Conservation (phyloP, 1,140 invertebrate genomes). For the Anthonomus grandis region DNA sequence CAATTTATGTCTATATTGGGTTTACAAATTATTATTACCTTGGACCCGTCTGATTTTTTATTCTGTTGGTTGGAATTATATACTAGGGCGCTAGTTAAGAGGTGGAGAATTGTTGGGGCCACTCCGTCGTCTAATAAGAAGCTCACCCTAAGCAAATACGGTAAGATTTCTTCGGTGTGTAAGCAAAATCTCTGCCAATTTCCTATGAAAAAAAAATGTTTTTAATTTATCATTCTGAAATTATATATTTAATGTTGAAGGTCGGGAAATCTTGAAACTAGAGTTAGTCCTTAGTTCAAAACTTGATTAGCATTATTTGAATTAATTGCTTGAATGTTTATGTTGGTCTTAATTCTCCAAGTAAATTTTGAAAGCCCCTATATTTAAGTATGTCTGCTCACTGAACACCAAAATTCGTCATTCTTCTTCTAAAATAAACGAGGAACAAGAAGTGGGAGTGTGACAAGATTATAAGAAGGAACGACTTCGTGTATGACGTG, state of each 20-base stretch:
- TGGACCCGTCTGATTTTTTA: slow-evolving; percentile 28
- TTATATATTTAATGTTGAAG: not conserved
- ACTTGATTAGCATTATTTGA: too few relatives aligned
- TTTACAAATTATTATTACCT: not conserved
- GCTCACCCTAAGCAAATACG: slow-evolving; percentile 75
- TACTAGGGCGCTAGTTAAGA: slow-evolving; percentile 86
- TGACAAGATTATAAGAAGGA: too few relatives aligned
- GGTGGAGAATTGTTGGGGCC: slow-evolving; percentile 83
- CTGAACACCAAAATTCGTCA: too few relatives aligned
- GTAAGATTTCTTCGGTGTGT: slow-evolving; percentile 68
- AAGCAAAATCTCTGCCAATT: slow-evolving; percentile 95
- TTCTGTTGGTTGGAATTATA: slow-evolving; percentile 34
- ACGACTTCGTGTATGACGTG: too few relatives aligned
- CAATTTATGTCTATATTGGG: not conserved
- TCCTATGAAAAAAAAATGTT: slow-evolving; percentile 48
- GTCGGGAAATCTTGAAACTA: not conserved
- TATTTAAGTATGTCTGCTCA: too few relatives aligned
- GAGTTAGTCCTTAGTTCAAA: too few relatives aligned
- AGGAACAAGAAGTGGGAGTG: too few relatives aligned
- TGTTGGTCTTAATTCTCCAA: too few relatives aligned
- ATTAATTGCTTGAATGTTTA: too few relatives aligned
- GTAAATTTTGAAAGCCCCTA: too few relatives aligned
- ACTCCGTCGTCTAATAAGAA: slow-evolving; percentile 90
- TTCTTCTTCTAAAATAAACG: too few relatives aligned
- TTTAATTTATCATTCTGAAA: too few relatives aligned